Conservation (phyloP, 2,888 invertebrate genomes). For the Cryptops parisi region DNA sequence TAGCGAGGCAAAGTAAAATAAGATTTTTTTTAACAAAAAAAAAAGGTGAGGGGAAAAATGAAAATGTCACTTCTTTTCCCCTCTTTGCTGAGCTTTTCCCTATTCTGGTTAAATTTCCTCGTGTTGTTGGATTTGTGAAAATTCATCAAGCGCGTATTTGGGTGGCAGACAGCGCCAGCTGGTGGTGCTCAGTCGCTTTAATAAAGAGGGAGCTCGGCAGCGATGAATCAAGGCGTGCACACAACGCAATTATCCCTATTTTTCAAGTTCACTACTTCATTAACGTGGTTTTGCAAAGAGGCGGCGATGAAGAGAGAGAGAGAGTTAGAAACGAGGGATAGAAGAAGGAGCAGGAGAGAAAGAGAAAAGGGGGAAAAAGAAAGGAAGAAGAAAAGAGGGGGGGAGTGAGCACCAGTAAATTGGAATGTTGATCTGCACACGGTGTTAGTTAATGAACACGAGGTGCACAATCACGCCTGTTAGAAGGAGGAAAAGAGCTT, state of each 20-base stretch:
- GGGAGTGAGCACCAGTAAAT: background rate
- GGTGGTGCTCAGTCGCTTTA: no score
- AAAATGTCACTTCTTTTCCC: no score
- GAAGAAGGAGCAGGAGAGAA: background rate
- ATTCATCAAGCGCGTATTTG: no score
- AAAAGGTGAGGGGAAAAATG: no score
- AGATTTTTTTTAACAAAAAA: no score
- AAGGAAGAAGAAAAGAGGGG: background rate
- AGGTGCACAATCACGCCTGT: background rate
- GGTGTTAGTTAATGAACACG: background rate
- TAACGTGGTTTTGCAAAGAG: background rate
- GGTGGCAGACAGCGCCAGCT: no score
- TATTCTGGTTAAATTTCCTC: no score
- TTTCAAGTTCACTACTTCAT: conserved; percentile 5
- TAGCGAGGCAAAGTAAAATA: no score
- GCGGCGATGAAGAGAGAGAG: background rate
- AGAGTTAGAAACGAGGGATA: background rate
- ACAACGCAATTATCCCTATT: conserved; percentile 3
- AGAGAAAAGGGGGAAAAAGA: background rate
- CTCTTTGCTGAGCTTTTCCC: no score
- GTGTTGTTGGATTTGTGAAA: no score
- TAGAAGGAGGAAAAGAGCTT: background rate
- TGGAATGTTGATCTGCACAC: background rate
- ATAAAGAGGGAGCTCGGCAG: background rate
- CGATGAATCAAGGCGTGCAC: conserved; percentile 4